Conservation (phyloP, 1,140 invertebrate species). For the Anastrepha obliqua region DNA sequence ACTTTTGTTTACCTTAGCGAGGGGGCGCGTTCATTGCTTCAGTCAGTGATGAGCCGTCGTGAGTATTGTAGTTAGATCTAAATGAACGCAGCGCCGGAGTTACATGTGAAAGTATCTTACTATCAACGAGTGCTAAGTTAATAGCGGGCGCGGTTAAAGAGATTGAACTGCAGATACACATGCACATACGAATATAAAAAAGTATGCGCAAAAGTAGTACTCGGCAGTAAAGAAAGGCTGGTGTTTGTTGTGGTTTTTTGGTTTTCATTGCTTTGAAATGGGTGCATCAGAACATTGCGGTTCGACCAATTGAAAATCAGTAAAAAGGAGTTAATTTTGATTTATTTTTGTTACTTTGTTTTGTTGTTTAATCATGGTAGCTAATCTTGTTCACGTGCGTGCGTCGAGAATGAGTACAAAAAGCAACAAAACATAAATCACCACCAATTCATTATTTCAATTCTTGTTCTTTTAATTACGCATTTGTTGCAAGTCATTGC, state of each 20-base stretch:
- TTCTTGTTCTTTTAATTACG: neutral
- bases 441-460: neutral
- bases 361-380: neutral
- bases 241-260: neutral
- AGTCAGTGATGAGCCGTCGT: constrained; percentile 49
- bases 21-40: constrained; percentile 28
- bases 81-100: neutral
- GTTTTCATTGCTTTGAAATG: neutral
- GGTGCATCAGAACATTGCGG: neutral
- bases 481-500: neutral
- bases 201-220: neutral
- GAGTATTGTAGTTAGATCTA: neutral
- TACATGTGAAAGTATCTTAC: neutral
- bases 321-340: neutral
- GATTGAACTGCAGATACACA: neutral
- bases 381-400: neutral
- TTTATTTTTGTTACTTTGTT: neutral
- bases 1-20: constrained; percentile 53
- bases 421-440: neutral
- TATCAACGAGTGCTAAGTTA: neutral
- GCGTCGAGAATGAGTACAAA: neutral
- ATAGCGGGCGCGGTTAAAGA: neutral
- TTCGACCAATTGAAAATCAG: neutral
- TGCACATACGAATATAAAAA: neutral
- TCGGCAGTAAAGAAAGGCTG: neutral